These are phyloP conservation scores for Macrosteles quadrilineatus DNA, from an alignment of 1,140 invertebrate genomes.

Conservation along the genomic window DNA sequence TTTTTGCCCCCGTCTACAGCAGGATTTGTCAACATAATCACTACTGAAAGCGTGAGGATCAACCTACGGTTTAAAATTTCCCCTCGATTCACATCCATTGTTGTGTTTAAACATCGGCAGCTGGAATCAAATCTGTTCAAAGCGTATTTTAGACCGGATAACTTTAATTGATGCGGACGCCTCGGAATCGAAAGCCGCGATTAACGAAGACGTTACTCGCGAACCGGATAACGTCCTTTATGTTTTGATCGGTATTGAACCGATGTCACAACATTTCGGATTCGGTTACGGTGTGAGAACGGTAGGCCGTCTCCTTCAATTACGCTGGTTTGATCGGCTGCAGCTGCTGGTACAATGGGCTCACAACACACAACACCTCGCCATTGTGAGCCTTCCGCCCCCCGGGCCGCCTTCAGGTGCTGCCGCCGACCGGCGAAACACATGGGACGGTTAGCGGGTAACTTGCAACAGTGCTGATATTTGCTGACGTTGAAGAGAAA, in stretches of 20 bases:
- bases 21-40: too few relatives aligned
- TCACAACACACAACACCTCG: slow-evolving; percentile 20
- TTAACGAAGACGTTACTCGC: slow-evolving; percentile 2
- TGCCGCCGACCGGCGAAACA: too few relatives aligned
- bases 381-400: slow-evolving; percentile 15
- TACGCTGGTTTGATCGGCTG: slow-evolving; percentile 9
- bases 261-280: slow-evolving; percentile 20
- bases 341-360: too few relatives aligned
- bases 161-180: background rate
- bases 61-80: too few relatives aligned
- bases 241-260: slow-evolving; percentile 24
- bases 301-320: slow-evolving; percentile 1
- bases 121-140: background rate
- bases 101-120: background rate
- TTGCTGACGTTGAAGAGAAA: too few relatives aligned
- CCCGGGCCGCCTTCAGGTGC: background rate
- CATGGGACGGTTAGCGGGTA: too few relatives aligned
- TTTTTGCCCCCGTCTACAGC: too few relatives aligned
- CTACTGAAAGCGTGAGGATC: too few relatives aligned
- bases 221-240: slow-evolving; percentile 9
- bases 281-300: background rate
- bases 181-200: background rate
- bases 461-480: too few relatives aligned
- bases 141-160: background rate
- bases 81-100: too few relatives aligned